Evolutionary conservation across 2,113 vertebrate genomes (phyloP).

Genomic region (Hemicordylus capensis): DNA sequence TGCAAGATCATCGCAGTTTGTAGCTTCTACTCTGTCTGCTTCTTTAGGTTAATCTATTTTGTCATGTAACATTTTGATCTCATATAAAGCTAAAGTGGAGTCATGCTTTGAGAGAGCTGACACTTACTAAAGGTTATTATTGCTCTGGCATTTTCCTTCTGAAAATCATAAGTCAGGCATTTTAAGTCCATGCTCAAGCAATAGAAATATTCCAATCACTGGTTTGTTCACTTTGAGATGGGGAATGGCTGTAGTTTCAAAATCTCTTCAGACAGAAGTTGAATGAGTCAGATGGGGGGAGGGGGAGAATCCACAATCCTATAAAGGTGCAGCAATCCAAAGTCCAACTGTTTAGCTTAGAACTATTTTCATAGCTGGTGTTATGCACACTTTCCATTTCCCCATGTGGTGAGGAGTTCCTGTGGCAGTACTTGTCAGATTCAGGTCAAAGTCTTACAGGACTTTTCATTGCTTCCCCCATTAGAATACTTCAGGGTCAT

Average conservation of each 20-base stretch:
- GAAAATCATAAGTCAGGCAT: background rate
- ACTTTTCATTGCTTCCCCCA: no score
- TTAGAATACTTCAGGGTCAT: no score
- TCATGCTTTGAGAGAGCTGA: accelerated
- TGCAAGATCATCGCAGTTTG: background rate
- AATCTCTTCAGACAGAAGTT: background rate
- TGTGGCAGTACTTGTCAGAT: no score
- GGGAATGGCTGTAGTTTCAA: background rate
- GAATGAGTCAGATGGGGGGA: background rate
- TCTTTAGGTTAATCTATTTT: background rate
- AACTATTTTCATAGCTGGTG: no score
- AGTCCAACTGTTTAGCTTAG: background rate
- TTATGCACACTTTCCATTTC: no score
- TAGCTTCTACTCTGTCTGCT: background rate
- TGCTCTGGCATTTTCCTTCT: slow-evolving; percentile 42
- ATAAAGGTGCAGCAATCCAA: background rate
- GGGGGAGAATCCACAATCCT: no score
- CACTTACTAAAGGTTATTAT: background rate
- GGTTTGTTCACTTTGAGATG: accelerated
- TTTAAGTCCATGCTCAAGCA: slow-evolving; percentile 45
- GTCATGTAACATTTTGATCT: slow-evolving; percentile 2
- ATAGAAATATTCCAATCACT: background rate
- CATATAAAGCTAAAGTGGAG: slow-evolving; percentile 7
- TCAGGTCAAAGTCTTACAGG: no score
- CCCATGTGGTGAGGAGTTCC: no score